Conservation (phyloP, 2,888 invertebrate genomes). For the Morinoia aosen region DNA sequence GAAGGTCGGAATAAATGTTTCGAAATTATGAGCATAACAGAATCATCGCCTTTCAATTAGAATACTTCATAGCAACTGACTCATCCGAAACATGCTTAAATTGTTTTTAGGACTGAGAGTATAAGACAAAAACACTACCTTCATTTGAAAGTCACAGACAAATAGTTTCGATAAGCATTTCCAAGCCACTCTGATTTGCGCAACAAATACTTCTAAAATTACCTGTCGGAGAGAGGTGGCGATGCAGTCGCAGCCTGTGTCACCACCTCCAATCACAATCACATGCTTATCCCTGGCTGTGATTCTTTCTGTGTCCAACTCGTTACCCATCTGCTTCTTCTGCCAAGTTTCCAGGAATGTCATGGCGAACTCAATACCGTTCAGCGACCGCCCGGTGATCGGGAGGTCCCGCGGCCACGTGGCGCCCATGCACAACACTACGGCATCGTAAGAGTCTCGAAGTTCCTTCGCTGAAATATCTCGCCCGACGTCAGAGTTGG, state of each 20-base stretch:
- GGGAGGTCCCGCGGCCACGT: slow-evolving; percentile 93
- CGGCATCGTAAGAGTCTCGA: slow-evolving; percentile 82
- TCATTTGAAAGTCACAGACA: not conserved
- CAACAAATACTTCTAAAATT: slow-evolving; percentile 34
- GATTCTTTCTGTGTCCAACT: slow-evolving; percentile 70
- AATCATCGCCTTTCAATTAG: not conserved
- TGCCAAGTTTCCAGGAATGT: slow-evolving; percentile 97
- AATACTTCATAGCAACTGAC: not conserved
- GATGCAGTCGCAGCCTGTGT: slow-evolving; percentile 97
- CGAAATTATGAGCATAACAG: not conserved
- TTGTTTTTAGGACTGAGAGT: not conserved
- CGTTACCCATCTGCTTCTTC: slow-evolving; percentile 87
- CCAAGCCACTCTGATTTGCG: not conserved
- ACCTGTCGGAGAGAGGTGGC: slow-evolving; percentile 91
- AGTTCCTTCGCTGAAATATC: slow-evolving; percentile 79
- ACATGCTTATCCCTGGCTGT: slow-evolving; percentile 93
- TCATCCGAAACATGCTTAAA: not conserved
- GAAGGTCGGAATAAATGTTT: not conserved
- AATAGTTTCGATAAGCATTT: not conserved
- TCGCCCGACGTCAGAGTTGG: slow-evolving; percentile 90
- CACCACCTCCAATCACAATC: slow-evolving; percentile 88
- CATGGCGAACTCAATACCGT: slow-evolving; percentile 98
- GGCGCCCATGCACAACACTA: slow-evolving; percentile 92
- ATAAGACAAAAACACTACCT: not conserved
- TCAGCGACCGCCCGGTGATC: slow-evolving; percentile 84